Percentiles rank a stretch among this genome's conserved stretches.
Evolutionary conservation across 2,888 invertebrate genomes (phyloP).

Genomic region (Horisme vitalbata): DNA sequence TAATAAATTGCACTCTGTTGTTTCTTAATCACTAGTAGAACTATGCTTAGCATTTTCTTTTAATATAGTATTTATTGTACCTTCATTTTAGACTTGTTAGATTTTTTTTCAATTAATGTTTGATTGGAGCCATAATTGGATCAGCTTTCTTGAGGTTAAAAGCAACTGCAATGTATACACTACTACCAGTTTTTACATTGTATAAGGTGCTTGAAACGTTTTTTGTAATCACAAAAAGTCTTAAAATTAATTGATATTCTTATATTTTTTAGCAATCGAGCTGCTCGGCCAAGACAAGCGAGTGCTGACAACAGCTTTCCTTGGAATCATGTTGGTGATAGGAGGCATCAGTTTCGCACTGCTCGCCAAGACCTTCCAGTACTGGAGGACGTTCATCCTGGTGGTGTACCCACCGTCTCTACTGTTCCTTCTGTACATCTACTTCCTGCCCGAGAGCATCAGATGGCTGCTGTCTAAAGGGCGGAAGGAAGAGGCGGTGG

Average conservation of each 20-base stretch:
- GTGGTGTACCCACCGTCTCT: constrained; percentile 88
- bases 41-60: no score
- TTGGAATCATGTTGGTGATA: constrained; percentile 81
- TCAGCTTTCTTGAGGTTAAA: no score
- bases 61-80: no score
- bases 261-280: constrained; percentile 64
- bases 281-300: constrained; percentile 71
- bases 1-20: no score
- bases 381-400: constrained; percentile 88
- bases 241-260: not conserved
- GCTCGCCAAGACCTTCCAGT: constrained; percentile 85
- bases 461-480: constrained; percentile 90
- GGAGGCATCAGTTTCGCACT: constrained; percentile 88
- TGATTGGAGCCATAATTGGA: no score
- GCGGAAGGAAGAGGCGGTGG: constrained; percentile 85
- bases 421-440: constrained; percentile 86
- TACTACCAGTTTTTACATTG: no score
- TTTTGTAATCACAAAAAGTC: no score
- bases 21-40: no score
- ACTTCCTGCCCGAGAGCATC: constrained; percentile 89
- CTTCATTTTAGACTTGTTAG: no score
- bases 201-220: no score
- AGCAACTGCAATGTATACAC: no score
- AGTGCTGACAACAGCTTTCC: constrained; percentile 69
- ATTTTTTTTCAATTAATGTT: no score